Conservation (phyloP, 1,140 invertebrate genomes). For the Littorina saxatilis region DNA sequence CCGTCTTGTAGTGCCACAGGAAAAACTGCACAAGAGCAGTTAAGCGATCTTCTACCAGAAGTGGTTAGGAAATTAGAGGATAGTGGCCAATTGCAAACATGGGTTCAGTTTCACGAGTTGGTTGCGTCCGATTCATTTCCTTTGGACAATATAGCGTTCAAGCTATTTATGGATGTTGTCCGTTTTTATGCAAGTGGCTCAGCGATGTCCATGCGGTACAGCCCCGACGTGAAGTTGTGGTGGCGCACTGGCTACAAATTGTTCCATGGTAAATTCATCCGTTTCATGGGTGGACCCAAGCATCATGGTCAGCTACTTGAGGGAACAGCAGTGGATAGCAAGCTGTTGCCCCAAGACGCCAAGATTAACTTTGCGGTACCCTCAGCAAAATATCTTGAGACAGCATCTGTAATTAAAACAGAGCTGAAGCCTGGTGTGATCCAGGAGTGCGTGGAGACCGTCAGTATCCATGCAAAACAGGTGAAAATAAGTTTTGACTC, state of each 20-base stretch:
- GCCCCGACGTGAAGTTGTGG: constrained; percentile 35
- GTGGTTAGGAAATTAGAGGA: too few species aligned
- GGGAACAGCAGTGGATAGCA: not conserved
- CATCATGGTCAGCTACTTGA: not conserved
- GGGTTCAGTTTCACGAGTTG: too few species aligned
- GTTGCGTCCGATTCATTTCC: constrained; percentile 20
- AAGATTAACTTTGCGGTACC: not conserved
- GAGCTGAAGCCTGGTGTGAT: too few species aligned
- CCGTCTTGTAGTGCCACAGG: too few species aligned
- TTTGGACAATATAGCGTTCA: constrained; percentile 31
- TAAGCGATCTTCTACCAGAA: too few species aligned
- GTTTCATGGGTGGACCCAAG: constrained; percentile 46
- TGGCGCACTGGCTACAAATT: constrained; percentile 42
- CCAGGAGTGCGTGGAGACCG: too few species aligned
- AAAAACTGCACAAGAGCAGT: too few species aligned
- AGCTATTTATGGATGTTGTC: constrained; percentile 39
- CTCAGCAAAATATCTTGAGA: not conserved
- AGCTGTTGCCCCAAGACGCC: not conserved
- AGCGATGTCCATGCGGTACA: constrained; percentile 39
- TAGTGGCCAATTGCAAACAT: too few species aligned
- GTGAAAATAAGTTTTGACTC: too few species aligned
- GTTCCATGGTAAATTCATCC: constrained; percentile 44
- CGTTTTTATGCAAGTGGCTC: constrained; percentile 4
- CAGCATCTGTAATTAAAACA: too few species aligned
- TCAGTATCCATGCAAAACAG: too few species aligned